Percentiles rank a stretch among this genome's conserved stretches.
Evolutionary conservation across 2,113 vertebrate genomes (phyloP).

Genomic region (Tetrao urogallus): DNA sequence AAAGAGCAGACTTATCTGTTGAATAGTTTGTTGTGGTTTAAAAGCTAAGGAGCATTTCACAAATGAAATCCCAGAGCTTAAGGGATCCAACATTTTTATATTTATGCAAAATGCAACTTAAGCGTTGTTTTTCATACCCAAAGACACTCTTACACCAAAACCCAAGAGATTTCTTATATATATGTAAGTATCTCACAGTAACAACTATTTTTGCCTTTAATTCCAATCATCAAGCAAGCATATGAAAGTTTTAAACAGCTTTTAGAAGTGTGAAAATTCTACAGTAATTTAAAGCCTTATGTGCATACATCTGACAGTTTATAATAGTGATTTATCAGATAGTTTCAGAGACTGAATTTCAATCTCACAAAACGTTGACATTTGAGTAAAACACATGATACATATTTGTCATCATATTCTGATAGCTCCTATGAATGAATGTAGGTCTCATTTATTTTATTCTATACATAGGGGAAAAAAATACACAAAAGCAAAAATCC

Average conservation of each 20-base stretch:
- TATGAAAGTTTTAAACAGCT: conserved; percentile 19
- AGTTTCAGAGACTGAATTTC: conserved; percentile 10
- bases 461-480: conserved; percentile 30
- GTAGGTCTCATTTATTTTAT: conserved; percentile 30
- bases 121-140: neutral
- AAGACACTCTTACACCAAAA: conserved; percentile 23
- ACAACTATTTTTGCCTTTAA: neutral
- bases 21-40: neutral
- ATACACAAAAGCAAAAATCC: conserved; percentile 29
- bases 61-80: neutral
- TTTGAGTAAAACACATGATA: conserved; percentile 21
- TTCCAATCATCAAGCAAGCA: neutral
- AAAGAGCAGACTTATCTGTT: neutral
- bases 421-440: neutral
- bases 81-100: neutral
- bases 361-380: conserved; percentile 29
- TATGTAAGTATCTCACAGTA: conserved; percentile 32
- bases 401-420: conserved; percentile 19
- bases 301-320: neutral
- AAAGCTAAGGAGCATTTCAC: neutral
- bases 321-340: neutral
- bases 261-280: neutral
- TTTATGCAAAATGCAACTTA: conserved; percentile 46
- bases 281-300: conserved; percentile 23
- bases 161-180: neutral